Evolutionary conservation across 2,888 invertebrate species (phyloP).

Genomic region (Malachius bipustulatus): DNA sequence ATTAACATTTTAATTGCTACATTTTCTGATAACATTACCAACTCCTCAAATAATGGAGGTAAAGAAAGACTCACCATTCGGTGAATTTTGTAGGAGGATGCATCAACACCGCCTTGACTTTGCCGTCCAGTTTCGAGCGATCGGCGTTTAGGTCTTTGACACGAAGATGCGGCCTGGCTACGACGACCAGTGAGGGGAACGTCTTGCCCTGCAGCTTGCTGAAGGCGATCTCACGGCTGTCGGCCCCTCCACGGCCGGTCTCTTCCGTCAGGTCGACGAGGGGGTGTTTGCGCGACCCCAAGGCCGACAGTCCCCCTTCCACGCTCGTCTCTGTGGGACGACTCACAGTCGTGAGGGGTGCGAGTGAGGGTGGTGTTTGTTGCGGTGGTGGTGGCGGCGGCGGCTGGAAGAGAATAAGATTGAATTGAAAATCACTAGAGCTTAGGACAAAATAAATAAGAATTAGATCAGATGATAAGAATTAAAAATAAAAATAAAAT

Average conservation of each 20-base stretch:
- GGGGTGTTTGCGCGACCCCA: constrained; percentile 29
- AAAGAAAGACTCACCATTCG: constrained; percentile 69
- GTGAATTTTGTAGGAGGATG: constrained; percentile 74
- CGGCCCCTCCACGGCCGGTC: constrained; percentile 49
- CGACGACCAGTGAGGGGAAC: constrained; percentile 74
- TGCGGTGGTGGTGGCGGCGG: constrained; percentile 13
- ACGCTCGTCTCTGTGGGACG: constrained; percentile 62
- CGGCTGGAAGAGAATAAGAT: too few species aligned
- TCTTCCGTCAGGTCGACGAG: constrained; percentile 54
- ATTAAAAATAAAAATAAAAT: too few species aligned
- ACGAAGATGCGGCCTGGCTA: constrained; percentile 67
- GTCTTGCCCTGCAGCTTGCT: constrained; percentile 73
- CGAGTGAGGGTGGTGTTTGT: constrained; percentile 9
- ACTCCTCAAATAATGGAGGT: too few species aligned
- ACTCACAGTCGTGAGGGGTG: constrained; percentile 24
- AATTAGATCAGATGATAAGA: too few species aligned
- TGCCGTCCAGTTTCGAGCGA: constrained; percentile 55
- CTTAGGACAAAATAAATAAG: too few species aligned
- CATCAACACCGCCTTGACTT: constrained; percentile 73
- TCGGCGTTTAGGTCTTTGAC: constrained; percentile 53
- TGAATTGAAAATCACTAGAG: too few species aligned
- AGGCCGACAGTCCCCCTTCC: constrained; percentile 58
- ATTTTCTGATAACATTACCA: too few species aligned
- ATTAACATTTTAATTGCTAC: too few species aligned
- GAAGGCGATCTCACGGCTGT: constrained; percentile 62